phyloP scores from a whole-genome alignment of 2,797 vertebrate species.

The Clarias platycephalus region DNA sequence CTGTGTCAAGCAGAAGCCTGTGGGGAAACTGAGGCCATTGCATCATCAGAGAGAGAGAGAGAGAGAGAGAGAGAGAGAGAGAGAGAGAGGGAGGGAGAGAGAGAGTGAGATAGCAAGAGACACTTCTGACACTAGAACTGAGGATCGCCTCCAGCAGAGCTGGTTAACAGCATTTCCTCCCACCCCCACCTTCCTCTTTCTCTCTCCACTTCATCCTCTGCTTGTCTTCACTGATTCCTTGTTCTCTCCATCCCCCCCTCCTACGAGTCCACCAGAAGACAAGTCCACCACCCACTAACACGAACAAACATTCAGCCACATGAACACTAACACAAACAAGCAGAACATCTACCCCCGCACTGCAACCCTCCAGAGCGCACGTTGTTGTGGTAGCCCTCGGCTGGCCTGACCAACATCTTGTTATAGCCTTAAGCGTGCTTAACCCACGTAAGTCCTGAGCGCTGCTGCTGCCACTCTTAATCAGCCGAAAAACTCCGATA shows the following conservation, averaged over 20 bases:
- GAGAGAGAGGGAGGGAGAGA: constrained; percentile 16
- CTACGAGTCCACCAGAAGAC: constrained; percentile 20
- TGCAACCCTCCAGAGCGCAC: constrained; percentile 67
- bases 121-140: constrained; percentile 39
- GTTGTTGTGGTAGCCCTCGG: constrained; percentile 67
- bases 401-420: constrained; percentile 83
- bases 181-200: constrained; percentile 66
- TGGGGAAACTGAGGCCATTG: constrained; percentile 48
- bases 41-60: constrained; percentile 27
- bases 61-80: constrained; percentile 18
- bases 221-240: constrained; percentile 61
- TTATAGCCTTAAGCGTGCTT: constrained; percentile 84
- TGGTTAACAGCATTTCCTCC: constrained; percentile 58
- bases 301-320: constrained; percentile 46
- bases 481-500: constrained; percentile 68
- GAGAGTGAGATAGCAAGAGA: constrained; percentile 11
- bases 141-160: constrained; percentile 41
- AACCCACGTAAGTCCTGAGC: constrained; percentile 77
- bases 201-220: constrained; percentile 61
- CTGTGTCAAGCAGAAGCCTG: constrained; percentile 50
- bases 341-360: constrained; percentile 69
- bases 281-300: constrained; percentile 38
- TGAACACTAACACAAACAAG: constrained; percentile 42
- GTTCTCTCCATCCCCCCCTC: constrained; percentile 57
- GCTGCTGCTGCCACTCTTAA: constrained; percentile 77